Evolutionary conservation across 2,113 vertebrate genomes (phyloP).

Genomic region (Panthera tigris): DNA sequence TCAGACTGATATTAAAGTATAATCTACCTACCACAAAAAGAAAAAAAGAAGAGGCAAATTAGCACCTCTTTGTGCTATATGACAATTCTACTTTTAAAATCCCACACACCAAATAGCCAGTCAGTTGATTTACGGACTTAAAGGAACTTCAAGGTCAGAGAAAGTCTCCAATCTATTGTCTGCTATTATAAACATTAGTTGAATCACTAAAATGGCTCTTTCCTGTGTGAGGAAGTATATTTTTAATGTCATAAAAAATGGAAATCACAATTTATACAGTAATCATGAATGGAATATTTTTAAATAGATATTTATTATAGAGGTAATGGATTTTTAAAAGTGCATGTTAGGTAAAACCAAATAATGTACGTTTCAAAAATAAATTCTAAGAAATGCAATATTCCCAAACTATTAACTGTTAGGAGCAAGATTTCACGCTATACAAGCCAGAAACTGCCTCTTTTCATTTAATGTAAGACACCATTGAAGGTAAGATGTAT

Average conservation of each 20-base stretch:
- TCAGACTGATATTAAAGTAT: background rate
- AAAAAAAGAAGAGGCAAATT: background rate
- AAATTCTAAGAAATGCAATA: background rate
- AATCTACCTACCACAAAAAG: background rate
- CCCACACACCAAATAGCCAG: background rate
- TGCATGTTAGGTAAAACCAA: background rate
- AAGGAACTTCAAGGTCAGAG: background rate
- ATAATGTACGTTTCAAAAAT: background rate
- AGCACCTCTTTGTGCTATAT: background rate
- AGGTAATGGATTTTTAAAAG: background rate
- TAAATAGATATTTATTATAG: background rate
- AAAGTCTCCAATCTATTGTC: background rate
- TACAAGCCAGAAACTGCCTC: background rate
- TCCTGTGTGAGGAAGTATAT: fast-evolving
- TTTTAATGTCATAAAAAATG: background rate
- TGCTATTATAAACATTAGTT: background rate
- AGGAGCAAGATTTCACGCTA: background rate
- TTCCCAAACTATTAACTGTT: background rate
- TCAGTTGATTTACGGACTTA: background rate
- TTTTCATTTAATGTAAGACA: background rate
- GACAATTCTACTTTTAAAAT: background rate
- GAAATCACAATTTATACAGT: background rate
- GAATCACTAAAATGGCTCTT: background rate
- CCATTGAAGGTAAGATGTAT: background rate
- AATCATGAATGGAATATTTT: background rate